A percentile compares a stretch with the other conserved stretches of the same genome.
Conservation (phyloP, 2,888 invertebrate genomes). For the Ectemnius lituratus region DNA sequence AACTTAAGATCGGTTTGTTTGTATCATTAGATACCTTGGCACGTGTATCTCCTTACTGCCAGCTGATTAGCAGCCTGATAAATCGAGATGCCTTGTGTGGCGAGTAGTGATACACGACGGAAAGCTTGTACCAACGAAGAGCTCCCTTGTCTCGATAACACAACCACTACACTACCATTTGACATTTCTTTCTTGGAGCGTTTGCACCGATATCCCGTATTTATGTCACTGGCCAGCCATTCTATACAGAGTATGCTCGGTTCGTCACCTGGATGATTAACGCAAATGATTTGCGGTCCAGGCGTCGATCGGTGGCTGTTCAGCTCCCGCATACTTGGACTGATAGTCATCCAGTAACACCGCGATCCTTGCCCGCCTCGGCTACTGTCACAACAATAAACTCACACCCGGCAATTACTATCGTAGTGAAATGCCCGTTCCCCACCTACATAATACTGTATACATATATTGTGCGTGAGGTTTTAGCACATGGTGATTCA, state of each 20-base stretch:
- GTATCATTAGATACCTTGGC: not conserved
- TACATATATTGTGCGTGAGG: not conserved
- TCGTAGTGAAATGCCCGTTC: not conserved
- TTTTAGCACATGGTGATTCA: not conserved
- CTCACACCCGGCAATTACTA: not conserved
- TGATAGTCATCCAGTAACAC: constrained; percentile 10
- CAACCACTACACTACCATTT: too few species aligned
- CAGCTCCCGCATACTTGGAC: constrained; percentile 3
- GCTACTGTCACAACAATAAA: constrained; percentile 13
- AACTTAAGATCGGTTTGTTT: constrained; percentile 5
- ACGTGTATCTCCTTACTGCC: not conserved
- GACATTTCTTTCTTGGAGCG: too few species aligned
- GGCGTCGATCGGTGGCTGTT: not conserved
- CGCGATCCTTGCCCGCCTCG: not conserved
- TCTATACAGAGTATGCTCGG: too few species aligned
- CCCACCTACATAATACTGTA: too few species aligned
- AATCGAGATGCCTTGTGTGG: not conserved
- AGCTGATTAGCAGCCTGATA: constrained; percentile 1
- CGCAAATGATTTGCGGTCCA: constrained; percentile 7
- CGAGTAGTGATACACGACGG: constrained; percentile 1
- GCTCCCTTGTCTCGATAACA: too few species aligned
- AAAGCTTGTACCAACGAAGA: too few species aligned
- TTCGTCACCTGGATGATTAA: constrained; percentile 1
- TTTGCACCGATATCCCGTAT: too few species aligned
- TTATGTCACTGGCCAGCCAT: not conserved